Conservation (phyloP, 1,140 invertebrate species). For the Acyrthosiphon pisum region DNA sequence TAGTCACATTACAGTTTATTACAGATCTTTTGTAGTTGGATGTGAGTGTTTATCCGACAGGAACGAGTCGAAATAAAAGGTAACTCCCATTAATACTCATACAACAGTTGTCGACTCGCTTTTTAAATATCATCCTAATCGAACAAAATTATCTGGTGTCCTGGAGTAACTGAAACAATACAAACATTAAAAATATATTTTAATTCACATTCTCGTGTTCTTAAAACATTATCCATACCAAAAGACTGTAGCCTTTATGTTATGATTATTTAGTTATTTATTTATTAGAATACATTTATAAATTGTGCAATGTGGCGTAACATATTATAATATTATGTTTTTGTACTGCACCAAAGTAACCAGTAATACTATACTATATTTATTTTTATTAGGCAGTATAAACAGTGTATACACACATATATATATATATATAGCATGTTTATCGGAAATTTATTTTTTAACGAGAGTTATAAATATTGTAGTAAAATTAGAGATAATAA, state of each 20-base stretch:
- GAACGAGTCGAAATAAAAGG: background rate
- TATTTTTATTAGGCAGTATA: too few species aligned
- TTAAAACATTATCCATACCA: background rate
- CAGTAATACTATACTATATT: background rate
- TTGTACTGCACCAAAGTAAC: background rate
- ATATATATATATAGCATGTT: too few species aligned
- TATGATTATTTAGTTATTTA: background rate
- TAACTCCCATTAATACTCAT: constrained; percentile 43
- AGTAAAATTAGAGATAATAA: too few species aligned
- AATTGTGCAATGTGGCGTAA: too few species aligned
- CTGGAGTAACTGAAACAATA: constrained; percentile 44
- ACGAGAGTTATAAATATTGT: too few species aligned
- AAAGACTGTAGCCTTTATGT: background rate
- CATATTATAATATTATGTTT: background rate
- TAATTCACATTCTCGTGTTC: background rate
- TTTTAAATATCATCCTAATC: constrained; percentile 32
- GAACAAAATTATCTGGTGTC: constrained; percentile 47
- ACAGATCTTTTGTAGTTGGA: background rate
- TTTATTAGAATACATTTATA: too few species aligned
- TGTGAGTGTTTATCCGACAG: background rate
- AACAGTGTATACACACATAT: too few species aligned
- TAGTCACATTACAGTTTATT: constrained; percentile 3
- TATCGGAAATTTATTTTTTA: too few species aligned
- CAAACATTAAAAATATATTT: background rate
- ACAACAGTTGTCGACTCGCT: background rate